Conservation (phyloP, 1,140 invertebrate genomes). For the Zelostemma sp. region DNA sequence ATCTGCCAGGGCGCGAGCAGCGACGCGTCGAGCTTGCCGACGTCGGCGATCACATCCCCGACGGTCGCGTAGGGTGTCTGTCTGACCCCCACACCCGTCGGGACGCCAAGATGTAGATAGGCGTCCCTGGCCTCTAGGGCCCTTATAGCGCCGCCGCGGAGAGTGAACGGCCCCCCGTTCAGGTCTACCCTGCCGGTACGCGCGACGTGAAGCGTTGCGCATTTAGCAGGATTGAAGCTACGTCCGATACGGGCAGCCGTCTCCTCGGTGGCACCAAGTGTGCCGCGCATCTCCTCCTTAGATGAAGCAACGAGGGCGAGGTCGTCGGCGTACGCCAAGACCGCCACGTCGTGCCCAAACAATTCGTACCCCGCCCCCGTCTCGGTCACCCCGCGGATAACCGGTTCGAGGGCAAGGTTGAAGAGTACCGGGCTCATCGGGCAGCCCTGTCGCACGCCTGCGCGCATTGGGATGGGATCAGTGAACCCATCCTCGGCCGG, state of each 20-base stretch:
- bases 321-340: slow-evolving; percentile 56
- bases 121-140: too few relatives aligned
- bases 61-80: slow-evolving; percentile 13
- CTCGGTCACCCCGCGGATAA: slow-evolving; percentile 16
- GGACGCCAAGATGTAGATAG: not conserved
- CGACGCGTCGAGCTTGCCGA: too few relatives aligned
- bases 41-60: too few relatives aligned
- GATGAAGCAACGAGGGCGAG: slow-evolving; percentile 34
- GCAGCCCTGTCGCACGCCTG: slow-evolving; percentile 49
- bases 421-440: slow-evolving; percentile 62
- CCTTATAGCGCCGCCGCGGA: too few relatives aligned
- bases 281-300: slow-evolving; percentile 14
- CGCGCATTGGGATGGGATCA: slow-evolving; percentile 8
- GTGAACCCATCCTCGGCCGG: slow-evolving; percentile 9
- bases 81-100: slow-evolving; percentile 5
- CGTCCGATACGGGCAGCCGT: slow-evolving; percentile 26
- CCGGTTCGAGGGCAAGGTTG: slow-evolving; percentile 60
- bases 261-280: slow-evolving; percentile 20
- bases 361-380: slow-evolving; percentile 31
- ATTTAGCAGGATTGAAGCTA: slow-evolving; percentile 50
- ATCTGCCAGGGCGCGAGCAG: too few relatives aligned
- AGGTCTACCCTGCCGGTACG: too few relatives aligned
- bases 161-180: too few relatives aligned
- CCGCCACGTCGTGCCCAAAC: slow-evolving; percentile 27
- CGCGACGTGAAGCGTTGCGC: not conserved